Evolutionary conservation across 2,888 invertebrate genomes (phyloP), one percentile per base, ranked within the genome.

Genomic region (Hypercompe scribonia): DNA sequence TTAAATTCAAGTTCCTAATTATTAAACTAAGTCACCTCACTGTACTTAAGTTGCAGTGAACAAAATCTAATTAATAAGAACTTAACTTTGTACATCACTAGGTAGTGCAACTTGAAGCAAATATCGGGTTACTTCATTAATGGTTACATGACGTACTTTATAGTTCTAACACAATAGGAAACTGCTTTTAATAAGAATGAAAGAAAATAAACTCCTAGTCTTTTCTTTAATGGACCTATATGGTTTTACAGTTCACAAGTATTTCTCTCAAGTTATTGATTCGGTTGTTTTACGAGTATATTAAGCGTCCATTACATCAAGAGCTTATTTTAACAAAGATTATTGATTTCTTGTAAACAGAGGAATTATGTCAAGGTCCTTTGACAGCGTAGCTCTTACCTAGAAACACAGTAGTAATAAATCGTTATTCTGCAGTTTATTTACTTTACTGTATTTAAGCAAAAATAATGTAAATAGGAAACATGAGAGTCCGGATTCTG

Each of bases 111-210:
- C 33, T 64, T 70, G 46, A 64, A 28, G 7, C 7, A 39, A 64
- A 64, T 70, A 69, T 69, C 21, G 31, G 54, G 50, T 68, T 54
- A 34, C 63, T 64, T 70, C 58, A 58, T 58, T 58, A 58, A 24
- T 42, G 39, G 31, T 33, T 42, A 33, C 50, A 65, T 70, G 13
- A 42, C 58, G 13, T 36, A 28, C 64, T 70, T 70, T 4, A 28
- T 28, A 15, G 28, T 58, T 58, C 58, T 3, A 65, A 78, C 24
- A 50, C 42, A 46, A 46, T 58, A 21, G 65, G 24, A 67, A 65
- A 54, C 42, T 50, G 28, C 34, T n/a, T 15, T 70, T 64, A n/a
- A 65, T 65, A 34, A 39, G n/a, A 11, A 31, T 42, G 8, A 10
- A 33, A 8, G 24, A 18, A 34, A 64, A 64, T 7, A 18, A 64